Evolutionary conservation across 2,888 invertebrate genomes (phyloP).

Genomic region (Conchocele bisecta): DNA sequence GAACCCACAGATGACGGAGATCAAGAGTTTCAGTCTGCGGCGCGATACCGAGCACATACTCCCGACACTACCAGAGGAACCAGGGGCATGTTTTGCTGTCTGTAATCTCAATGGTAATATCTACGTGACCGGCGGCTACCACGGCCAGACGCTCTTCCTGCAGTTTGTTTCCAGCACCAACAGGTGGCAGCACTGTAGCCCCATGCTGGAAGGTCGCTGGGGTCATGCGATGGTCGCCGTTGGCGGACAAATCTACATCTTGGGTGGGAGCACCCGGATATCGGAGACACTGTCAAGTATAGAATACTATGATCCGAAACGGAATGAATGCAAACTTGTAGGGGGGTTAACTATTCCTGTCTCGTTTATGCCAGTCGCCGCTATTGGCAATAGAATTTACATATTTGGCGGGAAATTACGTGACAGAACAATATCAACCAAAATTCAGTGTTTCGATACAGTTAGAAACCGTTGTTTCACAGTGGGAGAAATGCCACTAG

Average conservation of each 20-base stretch:
- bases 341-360: constrained; percentile 58
- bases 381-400: constrained; percentile 58
- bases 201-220: constrained; percentile 59
- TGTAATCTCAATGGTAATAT: constrained; percentile 58
- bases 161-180: constrained; percentile 56
- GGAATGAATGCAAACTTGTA: constrained; percentile 49
- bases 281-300: constrained; percentile 60
- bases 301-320: constrained; percentile 56
- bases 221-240: constrained; percentile 60
- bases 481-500: constrained; percentile 52
- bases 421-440: constrained; percentile 53
- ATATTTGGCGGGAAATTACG: constrained; percentile 63
- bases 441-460: constrained; percentile 60
- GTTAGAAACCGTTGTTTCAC: constrained; percentile 35
- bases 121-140: constrained; percentile 63
- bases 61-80: constrained; percentile 58
- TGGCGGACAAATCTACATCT: constrained; percentile 45
- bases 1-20: constrained; percentile 60
- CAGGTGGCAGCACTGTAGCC: constrained; percentile 59
- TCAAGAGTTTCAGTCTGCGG: constrained; percentile 63
- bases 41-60: constrained; percentile 59
- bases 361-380: constrained; percentile 61
- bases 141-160: constrained; percentile 52
- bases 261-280: constrained; percentile 60
- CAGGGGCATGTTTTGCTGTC: constrained; percentile 66